Base-by-base conservation (phyloP, 1,140 invertebrate species). In the Hestina assimilis region DNA sequence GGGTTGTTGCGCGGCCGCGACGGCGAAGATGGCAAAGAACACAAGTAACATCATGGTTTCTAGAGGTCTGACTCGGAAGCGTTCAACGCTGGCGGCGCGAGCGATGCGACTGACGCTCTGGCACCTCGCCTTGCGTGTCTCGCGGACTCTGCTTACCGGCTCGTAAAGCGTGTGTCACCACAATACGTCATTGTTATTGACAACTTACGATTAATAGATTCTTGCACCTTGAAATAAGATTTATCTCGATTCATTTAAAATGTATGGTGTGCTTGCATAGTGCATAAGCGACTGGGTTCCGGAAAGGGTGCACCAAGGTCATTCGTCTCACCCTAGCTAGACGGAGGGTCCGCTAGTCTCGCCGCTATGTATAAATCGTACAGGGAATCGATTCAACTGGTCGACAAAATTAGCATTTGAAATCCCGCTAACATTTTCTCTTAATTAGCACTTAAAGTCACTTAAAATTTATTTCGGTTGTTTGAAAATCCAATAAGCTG, bases 271-370 rank as follows among this genome's bases (percentile, higher is more conserved):
- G 43, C 48, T 48, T 17, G 46, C 17, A 59, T 42, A 47, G 41
- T 42, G 11, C 23, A 40, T 51, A 53, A 41, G 60, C 43, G 43
- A 42, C 40, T 51, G 41, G 35, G 43, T 51, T 47, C 53, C 43
- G 42, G 54, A 43, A 75, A 74, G 80, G 83, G 83, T 79, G 71
- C 50, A 41, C 53, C 69, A 81, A 83, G 83, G 81, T 77, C 79
- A 59, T 55, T 54, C 61, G 63, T 66, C 63, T 72, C 79, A 67
- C 79, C 80, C 69, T 54, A 47, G 56, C 74, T 69, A 83, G 77
- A 82, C 79, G 53, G 74, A 77, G 79, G 82, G 79, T 74, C 66
- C 60, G 69, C 31, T 51, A 33, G 64, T 67, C 58, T 70, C 63
- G 59, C 46, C 43, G 61, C 51, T 64, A 57, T 57, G 51, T 58